These are phyloP conservation scores for Drosophila watanabei DNA, from an alignment of 1,140 invertebrate genomes.

Conservation along the genomic window DNA sequence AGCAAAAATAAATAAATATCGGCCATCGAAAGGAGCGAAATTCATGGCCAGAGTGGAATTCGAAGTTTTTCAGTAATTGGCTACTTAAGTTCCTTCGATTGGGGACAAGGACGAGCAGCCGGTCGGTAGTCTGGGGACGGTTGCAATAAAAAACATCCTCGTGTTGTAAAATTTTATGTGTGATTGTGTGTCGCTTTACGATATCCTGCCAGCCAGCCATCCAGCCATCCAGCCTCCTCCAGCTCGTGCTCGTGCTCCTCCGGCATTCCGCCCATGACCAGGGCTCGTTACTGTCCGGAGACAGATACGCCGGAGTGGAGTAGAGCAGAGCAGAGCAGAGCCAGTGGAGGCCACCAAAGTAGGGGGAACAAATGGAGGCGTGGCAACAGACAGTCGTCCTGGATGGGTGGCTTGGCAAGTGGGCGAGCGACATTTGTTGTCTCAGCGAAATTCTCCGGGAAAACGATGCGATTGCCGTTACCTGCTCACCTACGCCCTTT, in stretches of 20 bases:
- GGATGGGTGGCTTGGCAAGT: neutral
- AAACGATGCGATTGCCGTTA: constrained; percentile 80
- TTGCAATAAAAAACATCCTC: constrained; percentile 83
- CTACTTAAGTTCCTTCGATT: constrained; percentile 80
- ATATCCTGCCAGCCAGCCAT: constrained; percentile 65
- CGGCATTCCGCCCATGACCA: constrained; percentile 25
- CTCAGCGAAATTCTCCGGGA: constrained; percentile 68
- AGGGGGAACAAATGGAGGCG: constrained; percentile 39
- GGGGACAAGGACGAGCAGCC: constrained; percentile 40
- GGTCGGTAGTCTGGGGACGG: constrained; percentile 31
- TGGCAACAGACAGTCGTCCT: constrained; percentile 23
- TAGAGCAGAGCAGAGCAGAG: neutral
- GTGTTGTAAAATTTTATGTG: constrained; percentile 84
- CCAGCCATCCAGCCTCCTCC: constrained; percentile 3
- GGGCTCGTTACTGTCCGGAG: constrained; percentile 71
- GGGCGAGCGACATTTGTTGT: constrained; percentile 69
- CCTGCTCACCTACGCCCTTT: constrained; percentile 80
- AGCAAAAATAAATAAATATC: constrained; percentile 31
- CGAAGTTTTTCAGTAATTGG: constrained; percentile 80
- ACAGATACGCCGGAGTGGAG: constrained; percentile 25
- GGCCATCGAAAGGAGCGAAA: constrained; percentile 56
- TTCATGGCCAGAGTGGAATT: constrained; percentile 60
- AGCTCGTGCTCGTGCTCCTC: constrained; percentile 9
- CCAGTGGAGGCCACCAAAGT: constrained; percentile 34
- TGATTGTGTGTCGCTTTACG: constrained; percentile 83